Evolutionary conservation across 2,888 invertebrate species (phyloP), one percentile per base, ranked within the genome.

Genomic region (Sphaeridia pumilis): DNA sequence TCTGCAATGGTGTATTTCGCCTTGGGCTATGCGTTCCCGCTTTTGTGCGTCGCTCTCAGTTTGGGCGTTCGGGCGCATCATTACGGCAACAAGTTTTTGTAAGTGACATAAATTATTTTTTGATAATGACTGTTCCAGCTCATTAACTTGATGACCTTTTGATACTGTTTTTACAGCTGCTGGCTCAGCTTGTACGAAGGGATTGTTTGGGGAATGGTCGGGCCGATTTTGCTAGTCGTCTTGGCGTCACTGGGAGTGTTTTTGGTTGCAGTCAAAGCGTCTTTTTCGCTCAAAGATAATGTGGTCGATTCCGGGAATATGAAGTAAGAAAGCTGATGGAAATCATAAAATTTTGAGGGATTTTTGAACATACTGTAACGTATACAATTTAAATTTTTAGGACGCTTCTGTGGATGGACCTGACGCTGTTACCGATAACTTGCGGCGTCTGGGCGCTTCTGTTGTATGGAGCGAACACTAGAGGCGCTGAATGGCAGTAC

Each of bases 101-200:
- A 72, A 84, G 87, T 81, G 21, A n/a, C n/a, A n/a, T n/a, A n/a
- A n/a, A n/a, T n/a, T n/a, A n/a, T n/a, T n/a, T n/a, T 7, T 31
- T 31, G 31, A 31, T 20, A 21, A 46, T n/a, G n/a, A n/a, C n/a
- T n/a, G n/a, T n/a, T n/a, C n/a, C n/a, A n/a, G n/a, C n/a, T n/a
- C n/a, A n/a, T n/a, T n/a, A n/a, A n/a, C n/a, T n/a, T n/a, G n/a
- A n/a, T n/a, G n/a, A n/a, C n/a, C n/a, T n/a, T n/a, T n/a, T n/a
- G n/a, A n/a, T n/a, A n/a, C n/a, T 12, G 56, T 45, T 70, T n/a
- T n/a, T 72, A 44, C 71, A 93, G 93, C 70, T 95, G 95, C 71
- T 95, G 94, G 94, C 77, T 95, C 57, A 87, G 88, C 7, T 81
- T 92, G 38, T 88, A 90, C 69, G 92, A 93, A 70, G 83, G 86